Conservation (phyloP, 2,888 invertebrate genomes). For the Torymus aiolomorphi region DNA sequence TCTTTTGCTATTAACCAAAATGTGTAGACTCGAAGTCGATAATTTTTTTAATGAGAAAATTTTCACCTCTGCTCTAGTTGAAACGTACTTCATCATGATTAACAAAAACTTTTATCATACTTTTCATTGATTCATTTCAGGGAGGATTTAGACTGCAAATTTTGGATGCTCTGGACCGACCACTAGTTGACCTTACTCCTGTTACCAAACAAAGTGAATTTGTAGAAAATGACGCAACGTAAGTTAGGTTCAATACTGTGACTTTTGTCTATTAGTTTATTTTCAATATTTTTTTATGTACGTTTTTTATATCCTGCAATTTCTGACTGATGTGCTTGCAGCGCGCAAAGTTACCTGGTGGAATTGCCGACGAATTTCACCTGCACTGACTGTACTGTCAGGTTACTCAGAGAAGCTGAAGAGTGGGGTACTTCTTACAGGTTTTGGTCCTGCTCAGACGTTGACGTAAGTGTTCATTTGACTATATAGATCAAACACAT, state of each 20-base stretch:
- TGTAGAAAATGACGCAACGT: slow-evolving; percentile 91
- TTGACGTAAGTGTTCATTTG: slow-evolving; percentile 81
- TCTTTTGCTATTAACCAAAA: no score
- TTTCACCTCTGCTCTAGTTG: no score
- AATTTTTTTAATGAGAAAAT: no score
- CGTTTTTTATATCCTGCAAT: slow-evolving; percentile 10
- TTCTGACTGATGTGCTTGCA: slow-evolving; percentile 71
- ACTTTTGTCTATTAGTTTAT: not conserved
- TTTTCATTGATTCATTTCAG: slow-evolving; percentile 79
- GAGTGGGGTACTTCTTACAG: slow-evolving; percentile 92
- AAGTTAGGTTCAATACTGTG: slow-evolving; percentile 75
- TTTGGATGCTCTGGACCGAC: slow-evolving; percentile 89
- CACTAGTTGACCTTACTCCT: slow-evolving; percentile 89
- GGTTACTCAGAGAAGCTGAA: slow-evolving; percentile 91
- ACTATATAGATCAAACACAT: not conserved
- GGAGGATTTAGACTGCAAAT: slow-evolving; percentile 94
- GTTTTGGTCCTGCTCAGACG: slow-evolving; percentile 97
- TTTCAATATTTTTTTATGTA: not conserved
- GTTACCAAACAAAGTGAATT: slow-evolving; percentile 88
- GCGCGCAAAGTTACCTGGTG: slow-evolving; percentile 89
- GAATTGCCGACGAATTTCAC: slow-evolving; percentile 88
- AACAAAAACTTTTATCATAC: no score
- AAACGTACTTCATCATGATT: no score
- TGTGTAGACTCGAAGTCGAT: no score
- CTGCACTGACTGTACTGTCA: slow-evolving; percentile 92